These are phyloP conservation scores for Bicyclus anynana DNA, from an alignment of 1,140 invertebrate species.

Conservation along the genomic window DNA sequence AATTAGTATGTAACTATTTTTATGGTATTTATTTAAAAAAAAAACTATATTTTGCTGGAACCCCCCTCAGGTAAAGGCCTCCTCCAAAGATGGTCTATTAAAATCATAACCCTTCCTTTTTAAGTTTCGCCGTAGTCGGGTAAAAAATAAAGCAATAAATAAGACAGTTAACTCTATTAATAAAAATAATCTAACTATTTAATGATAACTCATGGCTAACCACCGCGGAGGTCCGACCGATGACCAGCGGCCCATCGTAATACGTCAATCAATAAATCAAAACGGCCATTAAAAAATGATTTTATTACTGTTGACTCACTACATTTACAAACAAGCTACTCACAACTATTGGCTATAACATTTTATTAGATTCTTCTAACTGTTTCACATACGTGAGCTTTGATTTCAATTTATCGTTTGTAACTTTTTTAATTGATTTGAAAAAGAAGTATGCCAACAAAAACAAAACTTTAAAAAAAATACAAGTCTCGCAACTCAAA, in stretches of 20 bases:
- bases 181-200: not conserved
- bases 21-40: too few relatives aligned
- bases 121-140: too few relatives aligned
- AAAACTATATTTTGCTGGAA: too few relatives aligned
- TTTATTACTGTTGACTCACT: slow-evolving; percentile 29
- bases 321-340: slow-evolving; percentile 20
- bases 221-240: slow-evolving; percentile 1
- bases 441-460: too few relatives aligned
- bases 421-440: not conserved
- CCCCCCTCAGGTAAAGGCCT: too few relatives aligned
- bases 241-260: slow-evolving; percentile 12
- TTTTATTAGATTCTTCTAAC: not conserved
- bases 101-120: too few relatives aligned
- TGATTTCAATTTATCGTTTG: not conserved
- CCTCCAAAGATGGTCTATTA: too few relatives aligned
- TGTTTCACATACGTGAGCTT: not conserved
- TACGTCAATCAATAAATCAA: slow-evolving; percentile 27
- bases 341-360: not conserved
- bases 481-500: too few relatives aligned
- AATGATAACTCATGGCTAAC: not conserved
- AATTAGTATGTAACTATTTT: too few relatives aligned
- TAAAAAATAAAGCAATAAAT: not conserved
- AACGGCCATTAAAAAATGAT: slow-evolving; percentile 24
- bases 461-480: too few relatives aligned
- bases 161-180: not conserved